A percentile compares a stretch with the other conserved stretches of the same genome.
Evolutionary conservation across 2,888 invertebrate genomes (phyloP).

Genomic region (Strigamia maritima): DNA sequence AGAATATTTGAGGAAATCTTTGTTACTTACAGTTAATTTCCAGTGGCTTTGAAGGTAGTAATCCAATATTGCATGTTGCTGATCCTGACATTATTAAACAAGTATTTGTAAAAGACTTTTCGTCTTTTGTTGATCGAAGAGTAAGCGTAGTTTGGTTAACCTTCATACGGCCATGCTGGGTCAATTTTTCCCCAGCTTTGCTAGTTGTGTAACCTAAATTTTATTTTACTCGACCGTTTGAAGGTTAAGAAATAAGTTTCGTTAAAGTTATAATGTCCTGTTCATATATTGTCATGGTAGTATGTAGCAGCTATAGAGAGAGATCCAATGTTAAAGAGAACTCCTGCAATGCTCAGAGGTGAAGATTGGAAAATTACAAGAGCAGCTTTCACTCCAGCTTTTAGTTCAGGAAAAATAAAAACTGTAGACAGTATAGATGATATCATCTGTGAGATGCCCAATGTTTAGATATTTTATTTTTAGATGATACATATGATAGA

Average conservation of each 20-base stretch:
- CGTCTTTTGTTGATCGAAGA: background rate
- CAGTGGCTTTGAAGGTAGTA: slow-evolving; percentile 35
- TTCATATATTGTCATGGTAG: too few relatives aligned
- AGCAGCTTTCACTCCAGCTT: slow-evolving; percentile 41
- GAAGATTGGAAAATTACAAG: slow-evolving; percentile 44
- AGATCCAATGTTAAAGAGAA: background rate
- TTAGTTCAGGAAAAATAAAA: slow-evolving; percentile 45
- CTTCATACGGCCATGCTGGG: too few relatives aligned
- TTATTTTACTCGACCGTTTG: too few relatives aligned
- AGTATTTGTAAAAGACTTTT: slow-evolving; percentile 32
- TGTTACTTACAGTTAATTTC: background rate
- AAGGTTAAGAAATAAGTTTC: too few relatives aligned
- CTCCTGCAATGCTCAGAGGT: slow-evolving; percentile 39
- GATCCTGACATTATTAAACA: slow-evolving; percentile 34
- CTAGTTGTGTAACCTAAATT: too few relatives aligned
- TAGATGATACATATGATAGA: slow-evolving; percentile 41
- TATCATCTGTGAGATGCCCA: background rate
- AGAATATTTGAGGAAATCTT: too few relatives aligned
- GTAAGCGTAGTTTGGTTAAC: too few relatives aligned
- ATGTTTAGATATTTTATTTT: slow-evolving; percentile 36
- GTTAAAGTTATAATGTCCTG: too few relatives aligned
- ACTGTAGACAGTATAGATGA: slow-evolving; percentile 41
- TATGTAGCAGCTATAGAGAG: too few relatives aligned
- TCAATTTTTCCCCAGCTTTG: too few relatives aligned
- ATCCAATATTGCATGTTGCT: slow-evolving; percentile 31